Conservation (phyloP, 1,140 invertebrate species). For the Cylas formicarius region DNA sequence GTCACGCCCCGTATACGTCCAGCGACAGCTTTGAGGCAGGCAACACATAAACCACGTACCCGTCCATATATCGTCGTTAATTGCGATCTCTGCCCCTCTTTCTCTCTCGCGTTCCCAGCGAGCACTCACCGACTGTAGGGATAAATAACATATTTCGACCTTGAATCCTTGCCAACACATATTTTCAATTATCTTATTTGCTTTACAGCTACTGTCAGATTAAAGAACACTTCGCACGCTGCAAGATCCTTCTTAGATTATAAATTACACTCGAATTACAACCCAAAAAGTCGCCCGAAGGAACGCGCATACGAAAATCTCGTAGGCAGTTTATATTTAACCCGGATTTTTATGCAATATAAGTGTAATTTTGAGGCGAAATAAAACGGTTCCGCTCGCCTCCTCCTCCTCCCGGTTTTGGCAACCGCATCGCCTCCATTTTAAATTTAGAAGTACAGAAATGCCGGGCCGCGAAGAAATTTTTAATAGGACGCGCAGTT, state of each 20-base stretch:
- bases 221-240: constrained; percentile 37
- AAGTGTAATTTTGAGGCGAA: constrained; percentile 15
- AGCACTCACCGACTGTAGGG: no score
- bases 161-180: constrained; percentile 39
- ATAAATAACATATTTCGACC: constrained; percentile 41
- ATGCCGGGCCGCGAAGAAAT: neutral
- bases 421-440: constrained; percentile 4
- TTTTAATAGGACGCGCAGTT: neutral
- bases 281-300: constrained; percentile 24
- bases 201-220: constrained; percentile 38
- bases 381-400: constrained; percentile 5
- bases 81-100: constrained; percentile 31
- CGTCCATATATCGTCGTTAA: constrained; percentile 32
- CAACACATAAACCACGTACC: constrained; percentile 28
- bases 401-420: no score
- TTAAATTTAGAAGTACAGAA: constrained; percentile 1
- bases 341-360: constrained; percentile 21
- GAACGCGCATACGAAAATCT: constrained; percentile 5
- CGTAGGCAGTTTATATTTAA: constrained; percentile 20
- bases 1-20: no score
- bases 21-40: constrained; percentile 28
- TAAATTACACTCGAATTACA: constrained; percentile 35
- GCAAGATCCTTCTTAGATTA: constrained; percentile 27
- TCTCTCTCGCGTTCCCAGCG: constrained; percentile 14
- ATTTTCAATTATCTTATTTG: constrained; percentile 42